Percentiles rank a stretch among this genome's conserved stretches.
These are phyloP conservation scores for Euplexia lucipara DNA, from an alignment of 2,888 invertebrate species.

Conservation along the genomic window DNA sequence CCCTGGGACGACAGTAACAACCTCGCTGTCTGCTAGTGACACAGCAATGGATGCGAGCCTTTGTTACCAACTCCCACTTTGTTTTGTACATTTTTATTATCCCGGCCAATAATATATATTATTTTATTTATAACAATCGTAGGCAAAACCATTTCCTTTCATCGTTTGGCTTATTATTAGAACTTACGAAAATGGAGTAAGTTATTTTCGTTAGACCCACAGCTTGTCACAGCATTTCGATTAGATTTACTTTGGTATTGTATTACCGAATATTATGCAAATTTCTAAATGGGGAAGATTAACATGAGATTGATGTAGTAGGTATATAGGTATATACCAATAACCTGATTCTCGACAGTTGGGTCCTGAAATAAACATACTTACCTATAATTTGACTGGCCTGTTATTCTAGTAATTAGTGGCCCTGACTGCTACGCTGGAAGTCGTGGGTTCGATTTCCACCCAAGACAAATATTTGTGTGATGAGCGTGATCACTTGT, in stretches of 20 bases:
- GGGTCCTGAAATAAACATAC: background rate
- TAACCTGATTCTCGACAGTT: background rate
- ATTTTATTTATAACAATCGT: constrained; percentile 35
- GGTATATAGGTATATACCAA: constrained; percentile 1
- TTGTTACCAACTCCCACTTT: constrained; percentile 46
- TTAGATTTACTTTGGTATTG: background rate
- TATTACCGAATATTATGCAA: constrained; percentile 12
- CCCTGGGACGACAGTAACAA: constrained; percentile 50
- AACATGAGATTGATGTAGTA: constrained; percentile 19
- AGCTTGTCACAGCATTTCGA: background rate
- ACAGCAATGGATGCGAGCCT: constrained; percentile 51
- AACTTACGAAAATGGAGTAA: background rate
- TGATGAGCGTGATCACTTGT: no score
- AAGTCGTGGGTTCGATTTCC: no score
- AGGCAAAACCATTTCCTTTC: constrained; percentile 2
- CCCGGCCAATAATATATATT: constrained; percentile 46
- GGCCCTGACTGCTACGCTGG: no score
- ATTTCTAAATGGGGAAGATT: constrained; percentile 19
- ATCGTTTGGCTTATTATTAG: background rate
- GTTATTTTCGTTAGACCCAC: background rate
- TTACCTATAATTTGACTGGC: no score
- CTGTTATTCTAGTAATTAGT: no score
- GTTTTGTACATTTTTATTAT: constrained; percentile 57
- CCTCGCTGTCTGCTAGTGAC: constrained; percentile 59
- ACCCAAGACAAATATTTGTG: no score